Evolutionary conservation across 2,888 invertebrate species (phyloP), one percentile per base, ranked within the genome.

Genomic region (Osedax frankpressi): DNA sequence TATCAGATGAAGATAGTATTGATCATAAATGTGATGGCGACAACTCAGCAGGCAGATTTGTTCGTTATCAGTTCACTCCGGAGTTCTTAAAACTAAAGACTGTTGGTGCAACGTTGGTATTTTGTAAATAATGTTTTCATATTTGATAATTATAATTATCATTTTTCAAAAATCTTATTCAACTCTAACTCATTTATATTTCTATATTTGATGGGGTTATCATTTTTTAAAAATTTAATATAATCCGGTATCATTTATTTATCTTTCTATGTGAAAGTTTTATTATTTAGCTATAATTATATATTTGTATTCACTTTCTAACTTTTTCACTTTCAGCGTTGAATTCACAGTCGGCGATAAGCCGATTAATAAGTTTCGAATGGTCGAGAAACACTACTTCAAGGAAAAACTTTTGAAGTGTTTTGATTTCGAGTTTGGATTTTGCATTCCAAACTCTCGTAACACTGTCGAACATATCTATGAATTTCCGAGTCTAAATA

Each of bases 381-480:
- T 97, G 97, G 94, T 97, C 80, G 96, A 97, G 85, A 89, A 93
- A 69, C 96, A 97, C 85, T 97, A 92, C 87, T 97, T 95, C 86
- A 87, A 92, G 75, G 93, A 97, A 80, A 91, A 90, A 75, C 86
- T 95, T 76, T 87, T 97, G 73, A 97, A 98, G 86, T 94, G 94
- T 11, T 97, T 98, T 86, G 97, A 98, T 85, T 98, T 98, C 87
- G 95, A 97, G 85, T 98, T 98, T 88, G 97, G 97, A 69, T 98
- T 95, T 85, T 97, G 97, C 85, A 96, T 98, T 86, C 97, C 97
- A 67, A 92, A 92, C 86, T 96, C 94, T 76, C 90, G 91, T 82
- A 98, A 98, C 84, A 94, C 95, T 14, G 96, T 96, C 85, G 97
- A 98, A 86, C 97, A 97, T 85, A 97, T 98, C 85, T 98, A 98